A percentile compares a stretch with the other conserved stretches of the same genome.
phyloP scores from a whole-genome alignment of 2,797 vertebrate species.

The Erpetoichthys calabaricus region DNA sequence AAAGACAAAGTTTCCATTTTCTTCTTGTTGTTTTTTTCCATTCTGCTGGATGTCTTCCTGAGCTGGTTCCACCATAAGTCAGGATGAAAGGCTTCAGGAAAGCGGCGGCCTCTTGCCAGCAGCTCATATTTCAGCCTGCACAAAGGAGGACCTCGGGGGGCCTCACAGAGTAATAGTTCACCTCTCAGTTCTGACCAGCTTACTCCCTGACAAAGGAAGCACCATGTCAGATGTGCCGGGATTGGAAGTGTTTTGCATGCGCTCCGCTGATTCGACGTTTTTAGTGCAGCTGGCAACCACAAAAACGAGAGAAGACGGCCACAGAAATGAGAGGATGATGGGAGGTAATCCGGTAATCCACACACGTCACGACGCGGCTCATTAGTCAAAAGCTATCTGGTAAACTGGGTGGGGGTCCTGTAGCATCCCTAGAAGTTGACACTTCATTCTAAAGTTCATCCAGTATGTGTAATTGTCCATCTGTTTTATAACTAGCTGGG shows the following conservation, averaged over 20 bases:
- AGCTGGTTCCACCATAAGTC: conserved; percentile 1
- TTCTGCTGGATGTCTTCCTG: neutral
- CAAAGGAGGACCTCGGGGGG: conserved; percentile 2
- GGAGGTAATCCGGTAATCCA: no score
- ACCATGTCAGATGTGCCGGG: neutral
- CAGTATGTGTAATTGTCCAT: no score
- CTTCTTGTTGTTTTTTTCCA: no score
- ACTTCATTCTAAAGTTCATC: no score
- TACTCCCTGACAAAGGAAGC: neutral
- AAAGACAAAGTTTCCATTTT: no score
- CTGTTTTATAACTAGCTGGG: no score
- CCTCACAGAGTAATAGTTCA: neutral
- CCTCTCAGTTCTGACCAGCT: neutral
- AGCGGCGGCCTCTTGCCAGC: conserved; percentile 3
- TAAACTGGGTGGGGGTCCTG: no score
- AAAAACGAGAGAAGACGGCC: no score
- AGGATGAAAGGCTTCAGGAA: conserved; percentile 1
- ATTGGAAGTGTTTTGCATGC: neutral
- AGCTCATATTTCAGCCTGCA: neutral
- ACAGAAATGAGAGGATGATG: no score
- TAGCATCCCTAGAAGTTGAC: no score
- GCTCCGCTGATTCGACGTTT: neutral
- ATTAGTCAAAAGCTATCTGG: no score
- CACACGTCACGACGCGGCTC: no score
- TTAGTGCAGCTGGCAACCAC: neutral